Percentiles rank a stretch among this genome's conserved stretches.
These are phyloP conservation scores for Dermochelys coriacea DNA, from an alignment of 2,797 vertebrate genomes.

Conservation along the genomic window DNA sequence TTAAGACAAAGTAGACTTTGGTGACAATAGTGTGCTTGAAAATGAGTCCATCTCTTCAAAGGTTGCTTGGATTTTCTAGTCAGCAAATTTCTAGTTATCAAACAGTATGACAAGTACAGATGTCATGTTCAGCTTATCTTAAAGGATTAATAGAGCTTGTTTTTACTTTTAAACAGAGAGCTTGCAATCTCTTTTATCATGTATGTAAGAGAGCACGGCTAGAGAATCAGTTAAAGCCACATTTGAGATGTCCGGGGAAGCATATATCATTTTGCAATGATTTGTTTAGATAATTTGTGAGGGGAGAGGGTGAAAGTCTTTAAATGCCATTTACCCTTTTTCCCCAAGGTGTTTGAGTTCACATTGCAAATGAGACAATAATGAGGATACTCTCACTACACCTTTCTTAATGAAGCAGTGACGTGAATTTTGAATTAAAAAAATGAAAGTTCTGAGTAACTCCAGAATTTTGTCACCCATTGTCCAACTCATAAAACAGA, in stretches of 20 bases:
- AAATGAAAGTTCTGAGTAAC: background rate
- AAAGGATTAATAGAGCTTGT: background rate
- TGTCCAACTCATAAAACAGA: background rate
- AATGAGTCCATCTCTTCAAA: background rate
- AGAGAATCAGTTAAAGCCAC: background rate
- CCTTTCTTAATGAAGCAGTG: fast-evolving
- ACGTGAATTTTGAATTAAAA: fast-evolving
- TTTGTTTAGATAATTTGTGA: background rate
- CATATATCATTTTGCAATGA: background rate
- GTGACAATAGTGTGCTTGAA: background rate
- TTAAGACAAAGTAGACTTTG: background rate
- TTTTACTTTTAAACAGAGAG: background rate
- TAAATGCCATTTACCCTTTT: background rate
- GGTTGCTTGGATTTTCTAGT: background rate
- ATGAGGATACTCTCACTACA: background rate
- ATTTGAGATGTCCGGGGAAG: background rate
- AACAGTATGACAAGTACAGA: background rate
- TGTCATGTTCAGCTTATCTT: background rate
- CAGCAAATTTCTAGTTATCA: background rate
- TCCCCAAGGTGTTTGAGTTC: background rate
- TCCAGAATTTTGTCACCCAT: background rate
- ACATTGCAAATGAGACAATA: background rate
- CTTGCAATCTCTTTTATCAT: background rate
- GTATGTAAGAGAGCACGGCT: background rate
- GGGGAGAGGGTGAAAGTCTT: background rate